These are phyloP conservation scores for Sitta europaea DNA, from an alignment of 2,113 vertebrate genomes.

Conservation along the genomic window DNA sequence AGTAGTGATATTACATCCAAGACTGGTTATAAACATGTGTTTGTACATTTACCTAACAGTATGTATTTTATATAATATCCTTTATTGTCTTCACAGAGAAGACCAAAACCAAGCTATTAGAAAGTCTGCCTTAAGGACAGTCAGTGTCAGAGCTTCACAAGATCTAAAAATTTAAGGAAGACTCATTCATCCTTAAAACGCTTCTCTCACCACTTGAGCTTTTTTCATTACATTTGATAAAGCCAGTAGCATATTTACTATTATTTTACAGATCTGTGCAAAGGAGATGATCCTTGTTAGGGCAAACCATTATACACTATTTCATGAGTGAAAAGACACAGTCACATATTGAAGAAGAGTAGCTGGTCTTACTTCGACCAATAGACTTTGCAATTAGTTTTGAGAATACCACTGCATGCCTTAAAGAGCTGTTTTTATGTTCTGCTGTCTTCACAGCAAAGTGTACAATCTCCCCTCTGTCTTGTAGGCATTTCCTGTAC, in stretches of 20 bases:
- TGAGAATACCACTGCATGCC: constrained; percentile 32
- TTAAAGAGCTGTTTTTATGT: constrained; percentile 60
- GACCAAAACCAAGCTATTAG: neutral
- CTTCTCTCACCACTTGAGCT: neutral
- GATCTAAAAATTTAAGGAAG: neutral
- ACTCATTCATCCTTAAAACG: neutral
- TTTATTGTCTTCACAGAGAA: neutral
- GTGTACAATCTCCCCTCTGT: constrained; percentile 47
- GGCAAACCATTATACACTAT: neutral
- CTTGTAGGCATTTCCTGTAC: constrained; percentile 52
- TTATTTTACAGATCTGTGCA: neutral
- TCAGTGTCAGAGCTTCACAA: neutral
- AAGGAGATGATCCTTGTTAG: neutral
- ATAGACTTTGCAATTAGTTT: constrained; percentile 9
- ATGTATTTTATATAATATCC: neutral
- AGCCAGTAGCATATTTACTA: neutral
- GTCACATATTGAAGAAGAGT: constrained; percentile 10
- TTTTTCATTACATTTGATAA: neutral
- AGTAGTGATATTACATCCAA: neutral
- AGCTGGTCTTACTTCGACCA: constrained; percentile 22
- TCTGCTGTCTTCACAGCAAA: constrained; percentile 49
- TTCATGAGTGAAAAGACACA: neutral
- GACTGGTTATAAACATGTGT: neutral
- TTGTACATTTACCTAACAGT: neutral
- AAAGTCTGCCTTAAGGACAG: neutral